Percentiles rank a stretch among this genome's conserved stretches.
Conservation (phyloP, 2,113 vertebrate species). For the Gorilla gorilla region DNA sequence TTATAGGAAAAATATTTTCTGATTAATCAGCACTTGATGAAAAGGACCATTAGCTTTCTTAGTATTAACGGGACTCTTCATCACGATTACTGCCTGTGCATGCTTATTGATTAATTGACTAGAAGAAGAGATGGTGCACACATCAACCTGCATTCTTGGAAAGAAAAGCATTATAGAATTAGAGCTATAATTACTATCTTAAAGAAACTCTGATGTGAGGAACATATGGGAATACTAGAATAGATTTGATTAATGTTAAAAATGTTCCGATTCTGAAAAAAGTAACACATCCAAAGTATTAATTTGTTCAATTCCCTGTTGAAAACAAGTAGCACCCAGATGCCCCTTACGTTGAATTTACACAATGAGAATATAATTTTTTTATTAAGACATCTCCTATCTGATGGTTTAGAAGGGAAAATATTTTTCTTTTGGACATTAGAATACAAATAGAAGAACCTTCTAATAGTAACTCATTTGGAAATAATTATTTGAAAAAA, state of each 20-base stretch:
- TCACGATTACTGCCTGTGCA: constrained; percentile 4
- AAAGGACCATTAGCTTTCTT: constrained; percentile 70
- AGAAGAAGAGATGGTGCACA: neutral
- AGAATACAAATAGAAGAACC: neutral
- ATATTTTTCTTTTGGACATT: neutral
- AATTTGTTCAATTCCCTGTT: constrained; percentile 34
- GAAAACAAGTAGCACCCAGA: constrained; percentile 45
- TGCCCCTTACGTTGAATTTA: neutral
- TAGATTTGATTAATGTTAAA: constrained; percentile 64
- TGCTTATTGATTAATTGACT: constrained; percentile 48
- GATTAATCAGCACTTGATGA: constrained; percentile 63
- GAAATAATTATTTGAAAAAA: neutral
- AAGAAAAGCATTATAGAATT: neutral
- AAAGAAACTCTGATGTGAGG: constrained; percentile 26
- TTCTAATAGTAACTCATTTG: neutral
- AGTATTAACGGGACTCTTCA: neutral
- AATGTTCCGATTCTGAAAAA: constrained; percentile 55
- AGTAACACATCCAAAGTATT: neutral
- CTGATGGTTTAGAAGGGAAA: neutral
- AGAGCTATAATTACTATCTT: constrained; percentile 41
- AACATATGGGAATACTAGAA: constrained; percentile 70
- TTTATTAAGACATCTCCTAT: neutral
- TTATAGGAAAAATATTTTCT: constrained; percentile 59
- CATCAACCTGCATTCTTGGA: constrained; percentile 22
- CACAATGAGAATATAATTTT: neutral